Percentiles rank a stretch among this genome's conserved stretches.
Evolutionary conservation across 2,113 vertebrate species (phyloP).

Genomic region (Hiodon alosoides): DNA sequence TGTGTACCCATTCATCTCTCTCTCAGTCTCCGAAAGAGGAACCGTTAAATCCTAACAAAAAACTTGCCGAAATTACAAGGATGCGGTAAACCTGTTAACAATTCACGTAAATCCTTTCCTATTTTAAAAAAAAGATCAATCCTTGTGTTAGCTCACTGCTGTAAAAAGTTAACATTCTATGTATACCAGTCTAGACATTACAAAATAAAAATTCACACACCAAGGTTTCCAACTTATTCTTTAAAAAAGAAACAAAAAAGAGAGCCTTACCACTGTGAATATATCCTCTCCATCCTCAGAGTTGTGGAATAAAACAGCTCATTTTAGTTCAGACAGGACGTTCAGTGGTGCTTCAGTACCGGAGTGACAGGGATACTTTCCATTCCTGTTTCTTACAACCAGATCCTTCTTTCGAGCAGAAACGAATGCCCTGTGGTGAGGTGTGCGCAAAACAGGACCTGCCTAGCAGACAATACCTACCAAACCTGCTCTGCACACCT

Average conservation of each 20-base stretch:
- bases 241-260: conserved; percentile 3
- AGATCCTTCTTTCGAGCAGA: conserved; percentile 7
- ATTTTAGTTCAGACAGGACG: conserved; percentile 39
- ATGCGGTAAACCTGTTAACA: too few species aligned
- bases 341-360: not conserved
- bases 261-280: conserved; percentile 2
- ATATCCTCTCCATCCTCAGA: conserved; percentile 33
- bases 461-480: conserved; percentile 38
- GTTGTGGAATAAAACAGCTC: conserved; percentile 30
- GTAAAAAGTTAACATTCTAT: not conserved
- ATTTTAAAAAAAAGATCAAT: too few species aligned
- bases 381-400: not conserved
- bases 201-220: too few species aligned
- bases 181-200: not conserved
- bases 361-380: not conserved
- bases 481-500: conserved; percentile 56
- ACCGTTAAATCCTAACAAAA: too few species aligned
- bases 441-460: conserved; percentile 41
- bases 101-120: too few species aligned
- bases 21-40: too few species aligned
- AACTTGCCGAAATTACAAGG: too few species aligned
- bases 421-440: conserved; percentile 15
- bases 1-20: too few species aligned
- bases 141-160: too few species aligned
- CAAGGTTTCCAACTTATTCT: not conserved